Percentiles rank a stretch among this genome's conserved stretches.
Evolutionary conservation across 2,888 invertebrate species (phyloP).

Genomic region (Epistrophella euchroma): DNA sequence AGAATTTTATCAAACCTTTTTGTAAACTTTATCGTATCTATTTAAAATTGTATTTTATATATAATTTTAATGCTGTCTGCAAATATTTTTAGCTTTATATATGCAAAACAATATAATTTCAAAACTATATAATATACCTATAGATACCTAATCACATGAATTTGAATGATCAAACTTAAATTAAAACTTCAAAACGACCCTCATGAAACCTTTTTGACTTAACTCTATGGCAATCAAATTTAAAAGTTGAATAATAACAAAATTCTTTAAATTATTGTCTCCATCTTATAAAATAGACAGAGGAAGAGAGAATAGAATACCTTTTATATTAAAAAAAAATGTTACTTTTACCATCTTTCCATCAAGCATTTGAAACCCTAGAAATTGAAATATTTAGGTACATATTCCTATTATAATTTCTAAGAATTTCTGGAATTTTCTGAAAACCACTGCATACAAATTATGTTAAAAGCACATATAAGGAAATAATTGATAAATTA

Average conservation of each 20-base stretch:
- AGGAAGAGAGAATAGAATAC: background rate
- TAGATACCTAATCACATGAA: conserved; percentile 3
- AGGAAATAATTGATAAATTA: conserved; percentile 21
- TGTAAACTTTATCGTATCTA: background rate
- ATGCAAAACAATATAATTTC: background rate
- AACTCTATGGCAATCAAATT: background rate
- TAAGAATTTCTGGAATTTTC: conserved; percentile 1
- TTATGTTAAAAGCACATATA: background rate
- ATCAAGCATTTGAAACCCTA: background rate
- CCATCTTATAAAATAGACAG: background rate
- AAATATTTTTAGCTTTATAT: background rate
- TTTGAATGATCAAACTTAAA: conserved; percentile 17
- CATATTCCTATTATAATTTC: no score
- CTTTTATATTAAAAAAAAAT: background rate
- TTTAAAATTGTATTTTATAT: background rate
- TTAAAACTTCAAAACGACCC: conserved; percentile 1
- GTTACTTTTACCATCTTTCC: background rate
- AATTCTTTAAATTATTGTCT: conserved; percentile 6
- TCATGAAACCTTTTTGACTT: conserved; percentile 11
- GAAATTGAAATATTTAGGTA: background rate
- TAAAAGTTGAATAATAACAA: background rate
- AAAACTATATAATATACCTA: background rate
- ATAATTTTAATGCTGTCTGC: background rate
- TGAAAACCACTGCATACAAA: background rate
- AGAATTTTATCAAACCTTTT: background rate